These are phyloP conservation scores for Megaleporinus macrocephalus DNA, from an alignment of 2,113 vertebrate genomes.

Conservation along the genomic window DNA sequence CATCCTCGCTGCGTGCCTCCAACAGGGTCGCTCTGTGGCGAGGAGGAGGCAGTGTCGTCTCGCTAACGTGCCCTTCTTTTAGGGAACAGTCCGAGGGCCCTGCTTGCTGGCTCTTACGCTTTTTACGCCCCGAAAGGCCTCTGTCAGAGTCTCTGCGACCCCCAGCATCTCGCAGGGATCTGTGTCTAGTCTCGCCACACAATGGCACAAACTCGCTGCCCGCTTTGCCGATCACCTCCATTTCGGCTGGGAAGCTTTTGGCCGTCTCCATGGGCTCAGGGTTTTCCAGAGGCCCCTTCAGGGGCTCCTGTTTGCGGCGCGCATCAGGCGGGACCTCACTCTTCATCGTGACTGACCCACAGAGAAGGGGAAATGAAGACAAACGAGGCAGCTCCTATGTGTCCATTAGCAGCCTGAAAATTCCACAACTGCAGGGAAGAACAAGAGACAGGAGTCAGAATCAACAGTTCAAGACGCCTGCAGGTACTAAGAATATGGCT, in stretches of 20 bases:
- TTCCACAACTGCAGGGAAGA: slow-evolving; percentile 63
- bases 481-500: too few species aligned
- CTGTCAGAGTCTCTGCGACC: slow-evolving; percentile 87
- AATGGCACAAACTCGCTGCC: slow-evolving; percentile 91
- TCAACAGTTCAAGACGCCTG: too few species aligned
- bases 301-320: slow-evolving; percentile 90
- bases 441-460: slow-evolving; percentile 43
- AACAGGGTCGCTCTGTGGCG: slow-evolving; percentile 80
- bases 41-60: slow-evolving; percentile 69
- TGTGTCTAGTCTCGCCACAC: slow-evolving; percentile 78
- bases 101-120: slow-evolving; percentile 96
- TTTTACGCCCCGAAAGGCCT: slow-evolving; percentile 86
- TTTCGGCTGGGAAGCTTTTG: slow-evolving; percentile 88
- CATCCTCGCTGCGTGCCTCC: slow-evolving; percentile 86
- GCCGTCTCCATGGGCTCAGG: slow-evolving; percentile 87
- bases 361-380: slow-evolving; percentile 68
- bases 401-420: slow-evolving; percentile 82
- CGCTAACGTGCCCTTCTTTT: slow-evolving; percentile 79
- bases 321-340: slow-evolving; percentile 93
- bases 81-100: slow-evolving; percentile 91
- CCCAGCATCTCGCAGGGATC: slow-evolving; percentile 79
- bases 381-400: slow-evolving; percentile 70
- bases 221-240: slow-evolving; percentile 95
- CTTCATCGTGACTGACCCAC: slow-evolving; percentile 91
- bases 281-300: slow-evolving; percentile 94